Evolutionary conservation across 2,113 vertebrate genomes (phyloP), one percentile per base, ranked within the genome.

Genomic region (Clarias gariepinus): DNA sequence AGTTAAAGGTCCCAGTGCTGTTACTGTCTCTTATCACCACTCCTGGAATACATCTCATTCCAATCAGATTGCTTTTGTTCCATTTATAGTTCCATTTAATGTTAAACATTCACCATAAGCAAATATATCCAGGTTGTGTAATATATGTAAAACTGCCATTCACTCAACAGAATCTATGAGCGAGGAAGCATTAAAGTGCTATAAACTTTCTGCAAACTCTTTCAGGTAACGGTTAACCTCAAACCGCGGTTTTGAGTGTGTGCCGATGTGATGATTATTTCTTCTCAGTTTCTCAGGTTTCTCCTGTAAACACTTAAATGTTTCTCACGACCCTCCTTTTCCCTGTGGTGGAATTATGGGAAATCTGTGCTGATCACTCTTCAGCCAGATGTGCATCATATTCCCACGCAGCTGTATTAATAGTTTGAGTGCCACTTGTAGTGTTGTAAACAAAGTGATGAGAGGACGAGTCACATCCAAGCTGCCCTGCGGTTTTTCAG

Each of bases 321-420:
- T 61, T 84, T 84, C 68, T 73, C 82, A 73, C 4, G 82, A 73
- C 53, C 9, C 53, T 47, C 16, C 53, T 55, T 47, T 69, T 80
- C 84, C 30, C 63, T 6, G 21, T 16, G 52, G 28, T 9, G 15
- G 64, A 81, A 41, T 55, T 33, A 12, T 81, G 64, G 85, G 85
- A 86, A 86, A 71, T 63, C 77, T 30, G n/a, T 57, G 84, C 47
- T 66, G 84, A 57, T 58, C 23, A 13, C 21, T 47, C 55, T 61
- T 74, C 82, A 61, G 52, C 76, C 77, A 81, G 77, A 86, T 71
- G 64, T 86, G 77, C 23, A 12, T 52, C 28, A 64, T 41, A 41
- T 64, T 86, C 63, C 77, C 85, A 81, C 30, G 11, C 76, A 80
- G 76, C 76, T 66, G 74, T 86, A 81, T 86, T 86, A 81, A 81